phyloP scores from a whole-genome alignment of 1,140 invertebrate species.

The Melitaea cinxia region DNA sequence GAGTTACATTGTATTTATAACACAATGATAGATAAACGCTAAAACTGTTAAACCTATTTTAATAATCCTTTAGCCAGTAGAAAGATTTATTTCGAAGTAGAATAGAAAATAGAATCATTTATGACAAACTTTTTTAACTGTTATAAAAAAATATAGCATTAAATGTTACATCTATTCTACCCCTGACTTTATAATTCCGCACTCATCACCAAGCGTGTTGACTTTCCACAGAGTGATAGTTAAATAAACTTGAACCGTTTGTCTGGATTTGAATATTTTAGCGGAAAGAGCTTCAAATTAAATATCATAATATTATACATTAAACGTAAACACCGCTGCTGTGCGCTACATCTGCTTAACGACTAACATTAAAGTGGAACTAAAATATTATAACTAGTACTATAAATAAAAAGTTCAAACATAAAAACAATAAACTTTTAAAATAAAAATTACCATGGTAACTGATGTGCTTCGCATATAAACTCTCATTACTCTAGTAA shows the following conservation, averaged over 20 bases:
- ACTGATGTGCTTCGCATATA: too few species aligned
- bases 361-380: background rate
- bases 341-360: background rate
- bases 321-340: background rate
- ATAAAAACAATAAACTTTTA: background rate
- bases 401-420: background rate
- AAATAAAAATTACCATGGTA: too few species aligned
- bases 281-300: background rate
- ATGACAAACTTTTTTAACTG: too few species aligned
- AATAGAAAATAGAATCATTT: too few species aligned
- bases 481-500: too few species aligned
- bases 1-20: too few species aligned
- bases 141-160: background rate
- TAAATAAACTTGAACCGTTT: slow-evolving; percentile 14
- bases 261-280: slow-evolving; percentile 19
- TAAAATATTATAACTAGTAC: background rate
- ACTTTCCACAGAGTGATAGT: slow-evolving; percentile 14
- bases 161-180: background rate
- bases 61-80: too few species aligned
- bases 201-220: slow-evolving; percentile 1
- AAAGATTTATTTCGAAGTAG: too few species aligned
- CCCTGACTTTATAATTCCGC: slow-evolving; percentile 1
- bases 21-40: too few species aligned
- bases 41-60: too few species aligned
- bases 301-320: background rate